phyloP scores from a whole-genome alignment of 2,888 invertebrate species.

The Sarcophaga subvicina region DNA sequence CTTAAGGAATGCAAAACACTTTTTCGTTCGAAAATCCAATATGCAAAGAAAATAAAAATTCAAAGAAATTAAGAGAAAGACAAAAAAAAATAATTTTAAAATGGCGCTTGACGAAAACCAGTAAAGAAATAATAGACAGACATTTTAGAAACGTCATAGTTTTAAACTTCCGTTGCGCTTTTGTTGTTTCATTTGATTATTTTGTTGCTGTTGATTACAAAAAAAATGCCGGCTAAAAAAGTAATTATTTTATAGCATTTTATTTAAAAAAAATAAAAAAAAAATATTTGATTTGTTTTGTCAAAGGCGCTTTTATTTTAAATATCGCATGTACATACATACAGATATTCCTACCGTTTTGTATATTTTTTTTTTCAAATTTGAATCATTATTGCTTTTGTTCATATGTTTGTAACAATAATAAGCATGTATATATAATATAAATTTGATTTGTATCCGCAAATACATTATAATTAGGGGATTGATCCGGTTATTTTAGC shows the following conservation, averaged over 20 bases:
- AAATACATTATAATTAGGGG: neutral
- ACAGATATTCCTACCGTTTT: neutral
- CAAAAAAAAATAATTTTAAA: slow-evolving; percentile 51
- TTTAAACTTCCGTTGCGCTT: slow-evolving; percentile 63
- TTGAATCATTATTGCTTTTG: neutral
- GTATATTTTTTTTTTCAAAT: neutral
- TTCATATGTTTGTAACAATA: neutral
- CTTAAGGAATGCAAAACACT: slow-evolving; percentile 48
- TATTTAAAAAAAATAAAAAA: slow-evolving; percentile 22
- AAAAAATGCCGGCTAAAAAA: slow-evolving; percentile 51
- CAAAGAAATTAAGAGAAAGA: slow-evolving; percentile 40
- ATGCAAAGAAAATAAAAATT: slow-evolving; percentile 47
- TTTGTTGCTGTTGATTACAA: slow-evolving; percentile 44
- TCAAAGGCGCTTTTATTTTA: slow-evolving; percentile 31
- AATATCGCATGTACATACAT: neutral
- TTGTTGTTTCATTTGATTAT: slow-evolving; percentile 34
- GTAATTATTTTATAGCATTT: slow-evolving; percentile 60
- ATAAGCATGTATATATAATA: neutral
- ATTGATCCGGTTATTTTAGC: neutral
- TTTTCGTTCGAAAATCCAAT: slow-evolving; percentile 40
- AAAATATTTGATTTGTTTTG: slow-evolving; percentile 42
- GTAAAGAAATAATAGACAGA: slow-evolving; percentile 18
- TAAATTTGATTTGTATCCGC: neutral
- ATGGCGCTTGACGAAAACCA: slow-evolving; percentile 58
- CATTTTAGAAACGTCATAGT: slow-evolving; percentile 58